Evolutionary conservation across 1,140 invertebrate species (phyloP).

Genomic region (Apis laboriosa): DNA sequence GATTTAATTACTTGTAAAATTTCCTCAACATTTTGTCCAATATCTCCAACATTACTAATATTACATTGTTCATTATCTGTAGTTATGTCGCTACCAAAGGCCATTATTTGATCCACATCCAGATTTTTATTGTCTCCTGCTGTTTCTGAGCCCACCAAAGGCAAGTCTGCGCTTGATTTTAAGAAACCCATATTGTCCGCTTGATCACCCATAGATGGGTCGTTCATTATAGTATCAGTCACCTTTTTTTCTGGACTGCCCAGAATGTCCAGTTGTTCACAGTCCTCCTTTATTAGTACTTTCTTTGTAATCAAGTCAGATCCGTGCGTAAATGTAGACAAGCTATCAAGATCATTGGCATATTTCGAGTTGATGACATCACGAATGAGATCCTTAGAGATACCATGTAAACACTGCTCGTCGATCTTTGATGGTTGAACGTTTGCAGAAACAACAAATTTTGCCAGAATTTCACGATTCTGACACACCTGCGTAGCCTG

Average conservation of each 20-base stretch:
- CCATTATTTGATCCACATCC: conserved; percentile 74
- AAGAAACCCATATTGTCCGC: conserved; percentile 84
- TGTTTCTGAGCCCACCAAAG: conserved; percentile 64
- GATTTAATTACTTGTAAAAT: conserved; percentile 86
- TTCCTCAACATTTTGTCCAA: conserved; percentile 84
- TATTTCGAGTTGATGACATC: conserved; percentile 80
- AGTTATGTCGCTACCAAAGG: conserved; percentile 64
- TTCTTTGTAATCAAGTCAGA: conserved; percentile 72
- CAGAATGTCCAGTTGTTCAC: conserved; percentile 50
- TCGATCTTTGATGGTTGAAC: conserved; percentile 79
- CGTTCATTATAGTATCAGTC: conserved; percentile 80
- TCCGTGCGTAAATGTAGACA: conserved; percentile 71
- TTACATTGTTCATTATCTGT: conserved; percentile 59
- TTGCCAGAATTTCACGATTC: conserved; percentile 78
- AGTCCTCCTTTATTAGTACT: conserved; percentile 49
- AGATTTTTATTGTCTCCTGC: conserved; percentile 65
- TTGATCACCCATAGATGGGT: conserved; percentile 85
- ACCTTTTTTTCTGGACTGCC: conserved; percentile 56
- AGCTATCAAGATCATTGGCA: conserved; percentile 75
- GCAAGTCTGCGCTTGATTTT: conserved; percentile 75
- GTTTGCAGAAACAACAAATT: conserved; percentile 79
- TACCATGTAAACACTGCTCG: conserved; percentile 77
- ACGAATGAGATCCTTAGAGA: conserved; percentile 78
- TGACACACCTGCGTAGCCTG: conserved; percentile 77
- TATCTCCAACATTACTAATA: conserved; percentile 74